phyloP scores from a whole-genome alignment of 2,113 vertebrate species.

The Sinocyclocheilus maitianheensis region DNA sequence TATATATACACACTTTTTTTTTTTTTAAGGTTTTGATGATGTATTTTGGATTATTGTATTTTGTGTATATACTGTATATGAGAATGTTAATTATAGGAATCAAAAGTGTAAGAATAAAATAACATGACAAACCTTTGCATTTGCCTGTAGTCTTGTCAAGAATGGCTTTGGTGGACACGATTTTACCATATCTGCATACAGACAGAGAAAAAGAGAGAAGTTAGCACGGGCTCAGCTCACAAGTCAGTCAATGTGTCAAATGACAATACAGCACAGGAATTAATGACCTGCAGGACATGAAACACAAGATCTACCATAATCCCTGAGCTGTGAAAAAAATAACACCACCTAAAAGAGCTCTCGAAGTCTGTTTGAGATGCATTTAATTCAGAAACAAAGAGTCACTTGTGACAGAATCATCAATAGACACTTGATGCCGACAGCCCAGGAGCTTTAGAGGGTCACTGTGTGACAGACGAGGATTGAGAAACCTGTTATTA shows the following conservation, averaged over 20 bases:
- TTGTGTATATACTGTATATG: no score
- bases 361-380: not conserved
- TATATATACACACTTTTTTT: no score
- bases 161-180: slow-evolving; percentile 98
- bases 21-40: no score
- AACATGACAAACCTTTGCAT: slow-evolving; percentile 90
- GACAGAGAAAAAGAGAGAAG: slow-evolving; percentile 4
- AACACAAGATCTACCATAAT: slow-evolving; percentile 18
- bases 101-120: slow-evolving; percentile 14
- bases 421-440: not conserved
- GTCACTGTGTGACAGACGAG: slow-evolving; percentile 29
- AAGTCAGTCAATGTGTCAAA: slow-evolving; percentile 34
- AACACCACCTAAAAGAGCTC: slow-evolving; percentile 22
- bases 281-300: slow-evolving; percentile 37
- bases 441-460: slow-evolving; percentile 15
- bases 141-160: slow-evolving; percentile 99
- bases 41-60: no score
- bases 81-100: not conserved
- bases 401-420: slow-evolving; percentile 41
- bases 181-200: slow-evolving; percentile 92
- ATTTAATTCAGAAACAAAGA: slow-evolving; percentile 42
- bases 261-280: slow-evolving; percentile 44
- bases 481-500: slow-evolving; percentile 43
- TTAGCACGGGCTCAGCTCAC: slow-evolving; percentile 18
- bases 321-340: slow-evolving; percentile 18